Conservation (phyloP, 2,113 vertebrate species). For the rabbit (Oryctolagus cuniculus) region DNA sequence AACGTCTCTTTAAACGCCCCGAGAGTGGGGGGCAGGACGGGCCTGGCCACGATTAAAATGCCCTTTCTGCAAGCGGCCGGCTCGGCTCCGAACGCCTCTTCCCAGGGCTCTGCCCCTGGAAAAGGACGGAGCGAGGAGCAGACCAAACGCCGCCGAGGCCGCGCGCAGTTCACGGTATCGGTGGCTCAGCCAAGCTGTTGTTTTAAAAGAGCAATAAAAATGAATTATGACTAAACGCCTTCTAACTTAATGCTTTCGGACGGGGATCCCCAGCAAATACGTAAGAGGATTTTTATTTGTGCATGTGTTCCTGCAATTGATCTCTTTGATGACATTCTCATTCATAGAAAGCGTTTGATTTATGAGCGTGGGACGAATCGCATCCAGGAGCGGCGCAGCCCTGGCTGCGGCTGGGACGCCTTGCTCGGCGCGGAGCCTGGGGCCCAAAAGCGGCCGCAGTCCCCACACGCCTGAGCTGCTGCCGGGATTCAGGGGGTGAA, state of each 20-base stretch:
- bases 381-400: slow-evolving; percentile 85
- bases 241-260: slow-evolving; percentile 93
- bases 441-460: not conserved
- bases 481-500: not conserved
- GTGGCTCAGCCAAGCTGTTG: slow-evolving; percentile 91
- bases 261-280: slow-evolving; percentile 94
- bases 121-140: slow-evolving; percentile 61
- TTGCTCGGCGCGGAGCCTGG: not conserved
- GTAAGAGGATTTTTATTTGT: slow-evolving; percentile 98
- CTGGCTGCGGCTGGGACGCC: slow-evolving; percentile 83
- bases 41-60: slow-evolving; percentile 21
- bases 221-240: slow-evolving; percentile 96
- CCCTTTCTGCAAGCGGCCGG: not conserved
- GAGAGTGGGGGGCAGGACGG: slow-evolving; percentile 38
- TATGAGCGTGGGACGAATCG: slow-evolving; percentile 94
- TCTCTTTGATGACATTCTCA: slow-evolving; percentile 98
- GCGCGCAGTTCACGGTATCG: slow-evolving; percentile 84
- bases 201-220: slow-evolving; percentile 99
- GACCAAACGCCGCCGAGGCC: slow-evolving; percentile 68
- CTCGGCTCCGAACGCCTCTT: slow-evolving; percentile 73
- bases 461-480: not conserved
- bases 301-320: slow-evolving; percentile 96
- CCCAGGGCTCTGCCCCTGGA: slow-evolving; percentile 35
- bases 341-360: slow-evolving; percentile 99
- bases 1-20: slow-evolving; percentile 13